Percentiles rank a stretch among this genome's conserved stretches.
Evolutionary conservation across 2,797 vertebrate species (phyloP).

Genomic region (Philypnodon macrostomus): DNA sequence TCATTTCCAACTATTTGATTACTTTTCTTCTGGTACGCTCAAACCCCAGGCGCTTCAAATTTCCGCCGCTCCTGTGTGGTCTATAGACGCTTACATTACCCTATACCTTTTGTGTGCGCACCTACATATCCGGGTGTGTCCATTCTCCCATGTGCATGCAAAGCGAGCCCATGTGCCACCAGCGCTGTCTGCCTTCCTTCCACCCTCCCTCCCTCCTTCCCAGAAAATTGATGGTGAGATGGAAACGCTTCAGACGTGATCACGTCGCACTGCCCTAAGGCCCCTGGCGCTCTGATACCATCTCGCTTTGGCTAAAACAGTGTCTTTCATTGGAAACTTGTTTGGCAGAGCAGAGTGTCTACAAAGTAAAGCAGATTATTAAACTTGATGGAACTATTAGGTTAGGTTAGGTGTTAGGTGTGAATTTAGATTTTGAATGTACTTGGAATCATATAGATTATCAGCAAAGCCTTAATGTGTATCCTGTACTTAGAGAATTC

Average conservation of each 20-base stretch:
- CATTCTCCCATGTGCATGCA: conserved; percentile 9
- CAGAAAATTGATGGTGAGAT: conserved; percentile 40
- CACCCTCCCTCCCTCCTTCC: no score
- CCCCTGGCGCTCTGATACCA: conserved; percentile 39
- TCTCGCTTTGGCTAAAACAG: conserved; percentile 41
- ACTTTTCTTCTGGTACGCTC: no score
- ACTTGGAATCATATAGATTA: background rate
- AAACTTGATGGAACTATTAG: background rate
- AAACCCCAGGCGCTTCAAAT: no score
- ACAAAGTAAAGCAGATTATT: conserved; percentile 11
- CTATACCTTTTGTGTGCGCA: conserved; percentile 6
- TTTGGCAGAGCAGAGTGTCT: conserved; percentile 10
- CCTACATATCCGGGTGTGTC: background rate
- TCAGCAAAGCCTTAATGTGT: background rate
- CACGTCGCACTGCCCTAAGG: conserved; percentile 25
- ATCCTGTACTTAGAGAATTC: no score
- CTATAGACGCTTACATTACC: conserved; percentile 9
- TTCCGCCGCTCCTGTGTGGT: background rate
- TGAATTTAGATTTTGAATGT: background rate
- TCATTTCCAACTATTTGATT: no score
- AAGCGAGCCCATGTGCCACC: conserved; percentile 10
- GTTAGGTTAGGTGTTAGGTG: background rate
- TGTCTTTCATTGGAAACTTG: conserved; percentile 15
- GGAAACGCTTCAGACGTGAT: conserved; percentile 49
- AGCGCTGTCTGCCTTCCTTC: no score